Conservation (phyloP, 1,140 invertebrate genomes). For the Sinonovacula constricta region DNA sequence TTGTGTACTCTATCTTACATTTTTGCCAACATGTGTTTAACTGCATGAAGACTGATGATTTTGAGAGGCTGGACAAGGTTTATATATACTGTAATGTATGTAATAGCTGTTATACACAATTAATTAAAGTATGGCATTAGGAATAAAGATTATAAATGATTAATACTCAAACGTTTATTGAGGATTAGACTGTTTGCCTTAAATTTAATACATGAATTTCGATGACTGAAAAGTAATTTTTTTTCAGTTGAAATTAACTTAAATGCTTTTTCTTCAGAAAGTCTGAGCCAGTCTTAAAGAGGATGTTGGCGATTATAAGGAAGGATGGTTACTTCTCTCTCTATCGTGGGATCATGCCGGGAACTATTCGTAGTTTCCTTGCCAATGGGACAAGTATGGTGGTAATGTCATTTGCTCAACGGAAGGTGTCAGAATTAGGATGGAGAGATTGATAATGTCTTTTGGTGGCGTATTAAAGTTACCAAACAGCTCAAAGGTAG, state of each 20-base stretch:
- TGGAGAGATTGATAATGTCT: slow-evolving; percentile 53
- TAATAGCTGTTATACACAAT: too few species aligned
- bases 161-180: not conserved
- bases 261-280: slow-evolving; percentile 48
- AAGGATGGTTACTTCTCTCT: slow-evolving; percentile 70
- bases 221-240: not conserved
- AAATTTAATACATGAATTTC: not conserved
- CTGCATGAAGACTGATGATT: too few species aligned
- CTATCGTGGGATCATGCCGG: slow-evolving; percentile 70
- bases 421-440: slow-evolving; percentile 72
- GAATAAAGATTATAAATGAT: too few species aligned
- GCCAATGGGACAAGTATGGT: slow-evolving; percentile 76
- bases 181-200: not conserved
- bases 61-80: too few species aligned
- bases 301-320: slow-evolving; percentile 65
- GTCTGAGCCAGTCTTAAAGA: slow-evolving; percentile 61
- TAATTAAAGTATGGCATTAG: too few species aligned
- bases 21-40: too few species aligned
- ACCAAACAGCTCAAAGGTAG: not conserved
- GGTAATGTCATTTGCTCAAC: slow-evolving; percentile 73
- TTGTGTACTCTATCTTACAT: too few species aligned
- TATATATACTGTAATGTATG: too few species aligned
- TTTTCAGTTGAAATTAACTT: not conserved
- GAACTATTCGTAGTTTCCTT: slow-evolving; percentile 72
- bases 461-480: not conserved